Evolutionary conservation across 2,888 invertebrate genomes (phyloP), one percentile per base, ranked within the genome.

Genomic region (Rapana venosa): DNA sequence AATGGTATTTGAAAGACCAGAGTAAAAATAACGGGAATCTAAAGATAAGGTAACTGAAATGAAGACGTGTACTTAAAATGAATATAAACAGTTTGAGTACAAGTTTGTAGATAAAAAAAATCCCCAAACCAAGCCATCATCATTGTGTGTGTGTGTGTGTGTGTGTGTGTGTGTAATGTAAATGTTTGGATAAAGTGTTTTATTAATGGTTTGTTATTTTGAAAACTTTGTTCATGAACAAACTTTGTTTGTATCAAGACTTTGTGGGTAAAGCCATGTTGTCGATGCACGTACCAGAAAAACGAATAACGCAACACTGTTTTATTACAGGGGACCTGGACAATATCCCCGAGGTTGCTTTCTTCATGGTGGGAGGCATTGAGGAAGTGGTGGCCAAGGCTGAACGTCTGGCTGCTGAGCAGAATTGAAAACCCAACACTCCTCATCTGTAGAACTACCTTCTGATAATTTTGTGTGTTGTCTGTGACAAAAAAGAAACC

Each of bases 291-390:
- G 22, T 61, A 61, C 61, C 61, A 1, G 17, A 26, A 2, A 74
- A n/a, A 74, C 2, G 11, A n/a, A 74, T 22, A 74, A 74, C n/a
- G 4, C 2, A n/a, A 66, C 1, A 74, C 2, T 0, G 1, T 70
- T 87, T 88, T 81, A 32, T 94, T 94, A 70, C 93, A 96, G 97
- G 99, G 92, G 99, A 99, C 93, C 97, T 98, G 94, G 99, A 99
- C 96, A 98, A 99, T 96, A 97, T 99, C 91, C 99, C 99, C 0
- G 99, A 99, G 96, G 98, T 99, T 32, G 99, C 99, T 0, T 99
- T 99, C 97, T 99, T 99, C 97, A 99, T 99, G 99, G 99, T 99
- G 26, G 99, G 99, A 86, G 98, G 98, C 91, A 98, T 99, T 92
- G 99, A 99, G 94, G 99, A 99, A 96, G 99, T 99, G 83, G 97